Evolutionary conservation across 2,797 vertebrate genomes (phyloP), one percentile per base, ranked within the genome.

Genomic region (Acestrorhynchus altus): DNA sequence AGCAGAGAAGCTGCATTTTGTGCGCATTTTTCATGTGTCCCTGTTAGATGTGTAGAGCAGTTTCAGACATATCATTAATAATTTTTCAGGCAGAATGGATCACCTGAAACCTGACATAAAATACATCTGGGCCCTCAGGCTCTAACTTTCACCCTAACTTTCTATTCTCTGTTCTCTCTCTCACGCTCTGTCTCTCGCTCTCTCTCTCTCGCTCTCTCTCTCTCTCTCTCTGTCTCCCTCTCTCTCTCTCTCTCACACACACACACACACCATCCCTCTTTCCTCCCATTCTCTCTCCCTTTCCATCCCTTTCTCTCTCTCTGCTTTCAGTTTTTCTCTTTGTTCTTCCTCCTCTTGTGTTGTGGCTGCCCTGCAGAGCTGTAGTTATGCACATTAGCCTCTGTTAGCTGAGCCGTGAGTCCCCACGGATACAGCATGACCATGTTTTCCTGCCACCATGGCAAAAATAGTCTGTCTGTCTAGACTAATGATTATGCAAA

Each of bases 301-400:
- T 18, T 52, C 40, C 86, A 74, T 85, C 79, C 87, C 81, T 76
- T 79, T 70, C 84, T 89, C 24, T 60, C 78, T 79, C 80, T 83
- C 66, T 82, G 82, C 86, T 85, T 80, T 76, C 85, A 88, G 84
- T 88, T 80, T 87, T 87, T 91, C 81, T 88, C 77, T 91, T 85
- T 89, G 89, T 92, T 86, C 88, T 88, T 31, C 44, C 40, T 65
- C 16, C 20, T 59, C 35, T 20, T 20, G 24, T 66, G 89, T 89
- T 78, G 84, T 91, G 88, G 89, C 81, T 90, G 82, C 91, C 90
- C 92, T 83, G 86, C 86, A 84, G 88, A 87, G 86, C 83, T 79
- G 57, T 80, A 54, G 73, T 75, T 78, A 74, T 51, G 51, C 64
- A 63, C 67, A 63, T 77, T n/a, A 61, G 39, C 46, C 74, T 77